Base-by-base conservation (phyloP, 2,797 vertebrate species). In the Xiphorhynchus erythropygius region DNA sequence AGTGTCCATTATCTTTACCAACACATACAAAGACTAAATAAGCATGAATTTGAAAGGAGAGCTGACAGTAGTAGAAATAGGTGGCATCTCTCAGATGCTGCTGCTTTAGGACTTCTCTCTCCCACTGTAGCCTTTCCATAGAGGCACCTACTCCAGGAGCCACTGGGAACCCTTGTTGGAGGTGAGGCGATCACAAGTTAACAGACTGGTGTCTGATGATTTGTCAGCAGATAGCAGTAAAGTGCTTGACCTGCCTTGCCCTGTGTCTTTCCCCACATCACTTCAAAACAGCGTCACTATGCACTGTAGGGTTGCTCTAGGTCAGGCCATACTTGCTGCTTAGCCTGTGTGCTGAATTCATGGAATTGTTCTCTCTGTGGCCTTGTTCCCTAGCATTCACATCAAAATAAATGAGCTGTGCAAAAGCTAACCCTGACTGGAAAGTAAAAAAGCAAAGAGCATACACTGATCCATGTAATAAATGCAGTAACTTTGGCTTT, bases 191-290 rank as follows among this genome's bases (percentile, higher is more conserved):
- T 90, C 71, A 59, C 41, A 71, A 13, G 32, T 41, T 77, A 52
- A 76, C 59, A 49, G 44, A 7, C 82, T 53, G 41, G 4, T 47
- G 28, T 77, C 49, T 52, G 11, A 15, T 57, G 57, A 24, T 83
- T 75, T 78, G 65, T 81, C 53, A 94, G 30, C 35, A 12, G 30
- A 35, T 42, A n/a, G 10, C 11, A 18, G 35, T 28, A 4, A 76
- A 69, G 16, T 59, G 28, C 30, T 52, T 89, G 65, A 19, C 63
- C 56, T 69, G 47, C 37, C 64, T 70, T 74, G 47, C 35, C 37
- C 27, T 74, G 30, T 0, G 1, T 70, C 28, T 77, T 80, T 70
- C 10, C 18, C 13, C 11, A 4, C 14, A 21, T 69, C 0, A 0
- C 11, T 77, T 75, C 11, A 23, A 52, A 88, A 59, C 32, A 68